Base-by-base conservation (phyloP, 2,113 vertebrate genomes). In the Myotis davidii region DNA sequence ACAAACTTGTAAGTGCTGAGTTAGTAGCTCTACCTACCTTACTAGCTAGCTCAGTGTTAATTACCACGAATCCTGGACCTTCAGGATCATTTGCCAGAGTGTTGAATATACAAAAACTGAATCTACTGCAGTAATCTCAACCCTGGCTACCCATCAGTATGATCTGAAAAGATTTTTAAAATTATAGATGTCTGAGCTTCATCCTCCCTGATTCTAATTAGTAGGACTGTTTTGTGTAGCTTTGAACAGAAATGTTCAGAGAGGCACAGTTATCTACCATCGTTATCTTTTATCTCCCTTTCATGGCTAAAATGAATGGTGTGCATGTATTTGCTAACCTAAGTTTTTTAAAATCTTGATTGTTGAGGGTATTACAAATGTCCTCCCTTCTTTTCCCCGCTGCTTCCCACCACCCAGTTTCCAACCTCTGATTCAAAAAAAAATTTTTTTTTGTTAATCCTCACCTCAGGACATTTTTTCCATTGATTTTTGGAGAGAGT, bases 281-380 rank as follows among this genome's bases (percentile, higher is more conserved):
- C 16, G 9, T 74, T 74, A 56, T 56, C 42, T 14, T 5, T 91
- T 88, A 67, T 54, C 42, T 88, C 25, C 34, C 20, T 89, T 94
- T 85, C 17, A 29, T 96, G 39, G 84, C 20, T 54, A n/a, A 87
- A 90, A 65, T 85, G 67, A 87, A 89, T 74, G 32, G 42, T 70
- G 12, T 90, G 10, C 20, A 54, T 94, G 42, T 92, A 72, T 94
- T 81, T 94, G 17, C 18, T 85, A 3, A 34, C 20, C 59, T 29
- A 61, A 61, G 11, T 27, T 27, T 61, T 27, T 61, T 27, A 61
- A 61, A 61, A 61, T 27, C 59, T 61, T 61, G 59, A 27, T 61
- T 61, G 59, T 61, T 61, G 9, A 61, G 10, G 4, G 25, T 61
- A 61, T 27, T 61, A 61, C 25, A 61, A 61, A 61, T 61, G 4